Percentiles rank a stretch among this genome's conserved stretches.
Conservation (phyloP, 2,113 vertebrate genomes). For the Chaetodon auriga region DNA sequence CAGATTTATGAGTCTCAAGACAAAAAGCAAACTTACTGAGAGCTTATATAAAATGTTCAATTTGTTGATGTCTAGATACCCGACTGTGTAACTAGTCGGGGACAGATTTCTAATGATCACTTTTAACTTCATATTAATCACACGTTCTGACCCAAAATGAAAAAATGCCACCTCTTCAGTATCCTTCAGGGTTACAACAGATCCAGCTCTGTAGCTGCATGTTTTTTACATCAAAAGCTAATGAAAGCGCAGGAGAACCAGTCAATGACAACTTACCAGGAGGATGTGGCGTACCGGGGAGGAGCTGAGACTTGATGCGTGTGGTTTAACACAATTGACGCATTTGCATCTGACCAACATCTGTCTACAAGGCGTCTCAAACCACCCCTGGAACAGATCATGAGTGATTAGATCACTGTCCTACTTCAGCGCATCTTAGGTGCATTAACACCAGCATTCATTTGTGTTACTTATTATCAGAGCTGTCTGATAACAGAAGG, state of each 20-base stretch:
- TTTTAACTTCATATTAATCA: background rate
- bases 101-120: background rate
- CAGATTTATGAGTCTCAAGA: conserved; percentile 9
- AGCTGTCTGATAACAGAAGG: background rate
- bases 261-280: background rate
- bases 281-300: conserved; percentile 38
- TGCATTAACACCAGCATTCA: conserved; percentile 10
- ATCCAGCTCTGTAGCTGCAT: background rate
- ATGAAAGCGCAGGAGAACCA: conserved; percentile 7
- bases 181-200: background rate
- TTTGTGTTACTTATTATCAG: background rate
- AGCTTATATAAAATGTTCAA: conserved; percentile 22
- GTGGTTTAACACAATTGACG: conserved; percentile 2
- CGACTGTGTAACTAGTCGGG: background rate
- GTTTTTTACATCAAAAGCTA: background rate
- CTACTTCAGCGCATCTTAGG: background rate
- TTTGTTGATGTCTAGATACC: conserved; percentile 7
- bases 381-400: background rate
- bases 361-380: background rate
- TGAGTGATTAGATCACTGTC: background rate
- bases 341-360: background rate
- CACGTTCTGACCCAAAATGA: background rate
- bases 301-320: background rate
- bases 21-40: conserved; percentile 19
- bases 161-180: background rate